Evolutionary conservation across 1,140 invertebrate species (phyloP), one percentile per base, ranked within the genome.

Genomic region (Daktulosphaira vitifoliae): DNA sequence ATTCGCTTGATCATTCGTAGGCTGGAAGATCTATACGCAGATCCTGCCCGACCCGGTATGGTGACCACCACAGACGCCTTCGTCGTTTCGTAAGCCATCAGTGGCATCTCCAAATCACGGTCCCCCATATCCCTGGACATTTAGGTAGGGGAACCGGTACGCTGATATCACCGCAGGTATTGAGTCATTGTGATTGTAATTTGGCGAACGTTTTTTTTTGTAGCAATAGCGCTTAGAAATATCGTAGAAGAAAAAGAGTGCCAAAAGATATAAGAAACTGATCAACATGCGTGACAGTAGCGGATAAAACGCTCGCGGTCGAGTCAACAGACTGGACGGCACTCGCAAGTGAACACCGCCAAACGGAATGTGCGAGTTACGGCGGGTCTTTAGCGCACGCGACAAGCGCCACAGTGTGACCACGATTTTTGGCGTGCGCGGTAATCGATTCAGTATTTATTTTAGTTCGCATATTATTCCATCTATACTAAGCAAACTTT

Each of bases 21-120:
- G 23, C 38, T 44, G 42, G 56, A 22, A 8, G 42, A 3, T 6
- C n/a, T 15, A 37, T 56, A 56, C 23, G 39, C 42, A 16, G 5
- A 48, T 13, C 42, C 56, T 23, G 42, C 39, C 22, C 38, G 16
- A 22, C 18, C 33, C 23, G 20, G 16, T 23, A 48, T 15, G 8
- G 56, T 48, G n/a, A 62, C 56, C 42, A 62, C 56, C 42, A 62
- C 42, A 25, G 56, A 62, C 25, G 56, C 56, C 11, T 29, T 48
- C 2, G 29, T 5, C 29, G 5, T 5, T 33, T 33, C 29, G 11
- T 33, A 4, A 5, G 39, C 22, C 37, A 56, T 44, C 38, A 44
- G 38, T 1, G 53, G 39, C 56, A 44, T 33, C 18, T 48, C 56
- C 56, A 20, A 13, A 11, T 62, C 42, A 23, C 56, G 42, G 25